phyloP scores from a whole-genome alignment of 1,140 invertebrate species.

The Drosophila parvula region DNA sequence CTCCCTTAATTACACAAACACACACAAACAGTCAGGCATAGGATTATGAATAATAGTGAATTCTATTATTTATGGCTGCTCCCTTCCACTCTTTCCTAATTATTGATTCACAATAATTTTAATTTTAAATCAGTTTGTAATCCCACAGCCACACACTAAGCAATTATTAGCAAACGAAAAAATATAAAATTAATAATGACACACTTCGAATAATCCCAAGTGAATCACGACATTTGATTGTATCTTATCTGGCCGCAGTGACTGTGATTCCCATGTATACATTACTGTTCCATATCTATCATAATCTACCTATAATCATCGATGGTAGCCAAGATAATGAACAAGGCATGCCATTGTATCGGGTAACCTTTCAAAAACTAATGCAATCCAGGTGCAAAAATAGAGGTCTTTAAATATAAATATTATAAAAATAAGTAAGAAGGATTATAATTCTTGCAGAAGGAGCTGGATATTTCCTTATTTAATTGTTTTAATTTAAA shows the following conservation, averaged over 20 bases:
- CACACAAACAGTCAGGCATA: slow-evolving; percentile 1
- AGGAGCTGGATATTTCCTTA: neutral
- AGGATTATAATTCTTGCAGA: no score
- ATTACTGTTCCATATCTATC: slow-evolving; percentile 5
- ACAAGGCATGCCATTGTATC: slow-evolving; percentile 6
- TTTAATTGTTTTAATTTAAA: neutral
- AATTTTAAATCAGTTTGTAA: slow-evolving; percentile 19
- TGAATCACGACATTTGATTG: slow-evolving; percentile 14
- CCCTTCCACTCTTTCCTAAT: neutral
- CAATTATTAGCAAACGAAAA: slow-evolving; percentile 3
- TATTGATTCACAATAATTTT: slow-evolving; percentile 21
- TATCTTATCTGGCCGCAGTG: slow-evolving; percentile 10
- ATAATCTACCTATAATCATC: slow-evolving; percentile 11
- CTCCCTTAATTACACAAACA: neutral
- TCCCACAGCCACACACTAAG: neutral
- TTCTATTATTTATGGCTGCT: slow-evolving; percentile 8
- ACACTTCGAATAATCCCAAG: slow-evolving; percentile 17
- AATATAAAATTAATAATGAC: slow-evolving; percentile 17
- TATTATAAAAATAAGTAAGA: neutral
- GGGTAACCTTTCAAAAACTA: neutral
- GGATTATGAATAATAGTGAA: slow-evolving; percentile 32
- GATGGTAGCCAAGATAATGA: slow-evolving; percentile 8
- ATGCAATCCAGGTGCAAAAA: neutral
- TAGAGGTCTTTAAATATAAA: slow-evolving; percentile 1
- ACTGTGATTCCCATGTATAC: slow-evolving; percentile 8